A percentile compares a stretch with the other conserved stretches of the same genome.
Conservation (phyloP, 2,113 vertebrate genomes). For the Nerophis ophidion region DNA sequence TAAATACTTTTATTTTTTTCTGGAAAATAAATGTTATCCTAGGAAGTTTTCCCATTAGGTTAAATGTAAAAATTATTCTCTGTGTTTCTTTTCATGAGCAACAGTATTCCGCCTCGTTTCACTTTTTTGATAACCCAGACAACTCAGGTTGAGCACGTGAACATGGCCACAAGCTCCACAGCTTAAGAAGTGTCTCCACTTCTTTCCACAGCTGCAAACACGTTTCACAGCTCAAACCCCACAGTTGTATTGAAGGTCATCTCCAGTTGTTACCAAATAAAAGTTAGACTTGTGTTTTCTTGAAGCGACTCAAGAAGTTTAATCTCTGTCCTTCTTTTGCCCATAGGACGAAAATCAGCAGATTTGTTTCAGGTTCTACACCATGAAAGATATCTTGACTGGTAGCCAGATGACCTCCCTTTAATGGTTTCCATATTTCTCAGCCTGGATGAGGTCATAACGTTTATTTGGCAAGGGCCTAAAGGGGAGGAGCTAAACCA, state of each 20-base stretch:
- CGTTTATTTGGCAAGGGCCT: slow-evolving; percentile 44
- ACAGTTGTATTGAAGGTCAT: slow-evolving; percentile 26
- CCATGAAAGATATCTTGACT: slow-evolving; percentile 50
- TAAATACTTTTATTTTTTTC: slow-evolving; percentile 1
- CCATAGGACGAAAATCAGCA: slow-evolving; percentile 17
- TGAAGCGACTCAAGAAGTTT: slow-evolving; percentile 37
- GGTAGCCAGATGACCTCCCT: slow-evolving; percentile 47
- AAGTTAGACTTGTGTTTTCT: slow-evolving; percentile 33
- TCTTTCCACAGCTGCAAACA: slow-evolving; percentile 16
- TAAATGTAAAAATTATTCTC: slow-evolving; percentile 17
- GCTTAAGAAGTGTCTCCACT: slow-evolving; percentile 14
- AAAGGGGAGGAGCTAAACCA: slow-evolving; percentile 50
- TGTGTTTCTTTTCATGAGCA: slow-evolving; percentile 16
- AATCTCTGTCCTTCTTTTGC: slow-evolving; percentile 43
- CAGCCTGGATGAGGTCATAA: slow-evolving; percentile 67
- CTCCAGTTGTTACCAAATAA: slow-evolving; percentile 31
- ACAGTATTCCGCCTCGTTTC: slow-evolving; percentile 1
- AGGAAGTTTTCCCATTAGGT: slow-evolving; percentile 23
- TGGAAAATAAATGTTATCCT: slow-evolving; percentile 27
- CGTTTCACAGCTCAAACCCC: slow-evolving; percentile 13
- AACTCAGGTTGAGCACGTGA: slow-evolving; percentile 11
- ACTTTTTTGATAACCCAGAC: slow-evolving; percentile 18
- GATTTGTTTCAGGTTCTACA: slow-evolving; percentile 31
- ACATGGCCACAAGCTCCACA: slow-evolving; percentile 13
- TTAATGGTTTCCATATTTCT: slow-evolving; percentile 73